Evolutionary conservation across 2,113 vertebrate genomes (phyloP), one percentile per base, ranked within the genome.

Genomic region (Tragelaphus imberbis): DNA sequence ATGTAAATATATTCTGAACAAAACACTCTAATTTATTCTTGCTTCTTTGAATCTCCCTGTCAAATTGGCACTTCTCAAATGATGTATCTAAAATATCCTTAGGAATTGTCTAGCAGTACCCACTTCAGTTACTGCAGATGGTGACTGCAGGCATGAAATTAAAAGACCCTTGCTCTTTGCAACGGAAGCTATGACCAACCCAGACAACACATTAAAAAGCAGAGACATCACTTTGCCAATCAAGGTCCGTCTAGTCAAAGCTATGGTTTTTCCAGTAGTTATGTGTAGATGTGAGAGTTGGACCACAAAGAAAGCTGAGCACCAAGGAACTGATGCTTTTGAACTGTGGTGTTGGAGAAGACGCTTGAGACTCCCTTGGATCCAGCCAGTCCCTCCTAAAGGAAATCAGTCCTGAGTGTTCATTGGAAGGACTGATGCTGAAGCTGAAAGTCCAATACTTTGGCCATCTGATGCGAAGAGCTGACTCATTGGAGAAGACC

Each of bases 391-490:
- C 19, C 68, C 23, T 71, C n/a, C 68, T 40, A 71, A 71, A 71
- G 68, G n/a, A 71, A 6, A 71, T 23, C 19, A 40, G 10, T 71
- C 10, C 10, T 71, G 19, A 40, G 10, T 71, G 5, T 71, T 71
- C 19, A 40, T 0, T 1, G n/a, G 19, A 36, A 71, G 68, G 68
- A 71, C n/a, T 40, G 68, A 71, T 71, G 68, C 19, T 40, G n/a
- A 23, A 40, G 68, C 5, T 40, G n/a, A 23, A 40, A 36, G 1
- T 40, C 19, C 17, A 12, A 40, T 12, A 2, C 9, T 40, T 40
- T 71, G n/a, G n/a, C n/a, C 19, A 23, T 5, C 10, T 40, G 19
- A 12, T 40, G n/a, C 0, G 0, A 71, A 40, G n/a, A 71, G 5
- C 9, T 23, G 68, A 12, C 10, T 71, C 68, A 2, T 1, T 23